Evolutionary conservation across 2,797 vertebrate genomes (phyloP), one percentile per base, ranked within the genome.

Genomic region (Avahi laniger): DNA sequence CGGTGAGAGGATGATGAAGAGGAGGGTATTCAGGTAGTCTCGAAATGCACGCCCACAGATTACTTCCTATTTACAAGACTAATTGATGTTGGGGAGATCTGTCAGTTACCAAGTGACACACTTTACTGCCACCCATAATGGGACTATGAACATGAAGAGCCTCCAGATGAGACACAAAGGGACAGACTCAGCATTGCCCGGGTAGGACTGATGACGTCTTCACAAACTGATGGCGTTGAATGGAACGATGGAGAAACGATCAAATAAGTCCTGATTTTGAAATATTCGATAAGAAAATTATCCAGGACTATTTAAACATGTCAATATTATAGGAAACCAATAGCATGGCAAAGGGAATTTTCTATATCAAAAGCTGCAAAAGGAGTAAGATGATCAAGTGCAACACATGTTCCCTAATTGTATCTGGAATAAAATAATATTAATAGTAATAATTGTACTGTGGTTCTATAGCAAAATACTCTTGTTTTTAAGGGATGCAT

Each of bases 111-210:
- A 13, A 15, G 30, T 7, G 17, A 35, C 48, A 46, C 50, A 48
- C 20, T 54, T 69, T 4, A 63, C 4, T 30, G 7, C 50, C 35
- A 59, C 7, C 13, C 17, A 12, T 30, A 12, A n/a, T 38, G 26
- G 46, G 1, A 28, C 15, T 10, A 38, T 33, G 0, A 4, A 15
- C 52, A 20, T 0, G 14, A 59, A 41, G 2, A 4, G 15, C 5
- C 30, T 15, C 18, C n/a, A 48, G 46, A 22, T 17, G 33, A 43
- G 14, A 30, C 0, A 2, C 5, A 24, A 0, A 35, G 26, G 28
- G 30, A n/a, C 1, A 22, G 0, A 14, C 12, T 28, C 43, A 67
- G 4, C 2, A n/a, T 6, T 9, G 41, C 20, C 46, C 22, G 4
- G 0, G 2, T 18, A 20, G 14, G 22, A 6, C 59, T n/a, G n/a